These are phyloP conservation scores for Galbula dea DNA, from an alignment of 2,113 vertebrate genomes.

Conservation along the genomic window DNA sequence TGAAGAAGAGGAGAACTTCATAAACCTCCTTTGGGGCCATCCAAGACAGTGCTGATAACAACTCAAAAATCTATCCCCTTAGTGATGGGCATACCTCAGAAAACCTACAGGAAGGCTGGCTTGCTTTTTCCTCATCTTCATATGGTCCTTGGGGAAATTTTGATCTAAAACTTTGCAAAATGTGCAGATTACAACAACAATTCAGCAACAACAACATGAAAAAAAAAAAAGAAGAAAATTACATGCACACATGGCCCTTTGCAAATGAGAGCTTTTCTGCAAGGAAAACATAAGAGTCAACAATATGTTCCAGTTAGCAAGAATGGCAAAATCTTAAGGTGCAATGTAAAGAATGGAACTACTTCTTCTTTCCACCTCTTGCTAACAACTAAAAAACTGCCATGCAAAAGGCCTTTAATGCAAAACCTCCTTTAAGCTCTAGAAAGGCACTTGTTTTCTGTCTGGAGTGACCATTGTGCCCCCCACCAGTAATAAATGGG, in stretches of 20 bases:
- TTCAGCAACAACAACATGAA: not conserved
- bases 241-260: not conserved
- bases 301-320: conserved; percentile 29
- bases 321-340: not conserved
- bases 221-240: not conserved
- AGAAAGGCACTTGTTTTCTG: not conserved
- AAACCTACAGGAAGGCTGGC: not conserved
- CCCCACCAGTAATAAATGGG: not conserved
- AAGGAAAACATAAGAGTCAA: not conserved
- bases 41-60: not conserved
- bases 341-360: not conserved
- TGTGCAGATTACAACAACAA: not conserved
- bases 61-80: not conserved
- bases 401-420: conserved; percentile 6
- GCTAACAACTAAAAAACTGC: not conserved
- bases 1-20: not conserved
- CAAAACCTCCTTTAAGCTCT: not conserved
- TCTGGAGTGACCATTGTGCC: not conserved
- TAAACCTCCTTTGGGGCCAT: not conserved
- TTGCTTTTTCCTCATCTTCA: not conserved
- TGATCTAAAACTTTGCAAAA: not conserved
- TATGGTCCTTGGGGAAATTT: not conserved
- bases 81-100: not conserved
- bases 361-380: not conserved
- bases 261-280: conserved; percentile 23